Conservation (phyloP, 1,140 invertebrate genomes). For the Doryteuthis pealeii region DNA sequence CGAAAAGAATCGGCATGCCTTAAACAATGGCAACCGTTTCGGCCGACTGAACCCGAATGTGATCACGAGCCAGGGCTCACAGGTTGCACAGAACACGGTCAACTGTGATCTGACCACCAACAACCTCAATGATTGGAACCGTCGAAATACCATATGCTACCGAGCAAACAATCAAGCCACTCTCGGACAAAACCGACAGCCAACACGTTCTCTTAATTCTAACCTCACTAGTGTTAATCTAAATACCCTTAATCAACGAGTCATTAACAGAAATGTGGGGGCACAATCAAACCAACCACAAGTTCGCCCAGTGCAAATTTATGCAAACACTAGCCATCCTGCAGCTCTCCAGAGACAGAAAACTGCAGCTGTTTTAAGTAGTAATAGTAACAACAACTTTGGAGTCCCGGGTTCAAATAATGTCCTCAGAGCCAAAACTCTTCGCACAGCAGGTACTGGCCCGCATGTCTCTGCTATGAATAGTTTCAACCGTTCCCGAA, state of each 20-base stretch:
- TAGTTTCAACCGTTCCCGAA: not conserved
- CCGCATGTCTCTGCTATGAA: not conserved
- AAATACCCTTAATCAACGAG: not conserved
- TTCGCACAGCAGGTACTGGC: not conserved
- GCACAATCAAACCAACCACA: not conserved
- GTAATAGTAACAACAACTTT: not conserved
- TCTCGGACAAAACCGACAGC: not conserved
- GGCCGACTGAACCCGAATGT: not conserved
- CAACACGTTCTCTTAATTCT: not conserved
- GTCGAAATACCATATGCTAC: not conserved
- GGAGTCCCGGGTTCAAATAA: not conserved
- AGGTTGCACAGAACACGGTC: not conserved
- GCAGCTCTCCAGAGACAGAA: not conserved
- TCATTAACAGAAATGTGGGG: not conserved
- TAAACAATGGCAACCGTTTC: not conserved
- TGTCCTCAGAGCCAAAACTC: not conserved
- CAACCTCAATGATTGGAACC: not conserved
- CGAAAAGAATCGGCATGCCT: not conserved
- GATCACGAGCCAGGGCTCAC: not conserved
- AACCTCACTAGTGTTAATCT: not conserved
- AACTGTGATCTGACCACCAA: not conserved
- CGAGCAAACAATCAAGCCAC: not conserved
- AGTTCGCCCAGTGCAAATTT: conserved; percentile 1
- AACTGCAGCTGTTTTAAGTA: not conserved
- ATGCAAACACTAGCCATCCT: not conserved